Evolutionary conservation across 2,797 vertebrate genomes (phyloP).

Genomic region (Enteromius viviparus): DNA sequence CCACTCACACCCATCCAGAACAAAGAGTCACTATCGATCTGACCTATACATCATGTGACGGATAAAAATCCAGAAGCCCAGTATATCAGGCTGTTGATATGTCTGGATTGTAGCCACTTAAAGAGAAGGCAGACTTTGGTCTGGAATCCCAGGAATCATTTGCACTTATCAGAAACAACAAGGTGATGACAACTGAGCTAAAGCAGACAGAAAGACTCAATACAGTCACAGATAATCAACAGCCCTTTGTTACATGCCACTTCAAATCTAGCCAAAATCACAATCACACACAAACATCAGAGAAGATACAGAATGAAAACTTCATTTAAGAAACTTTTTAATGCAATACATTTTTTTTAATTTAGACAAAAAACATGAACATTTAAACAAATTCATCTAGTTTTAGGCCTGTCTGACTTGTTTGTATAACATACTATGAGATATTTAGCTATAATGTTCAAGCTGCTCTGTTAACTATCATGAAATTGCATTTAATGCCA

Average conservation of each 20-base stretch:
- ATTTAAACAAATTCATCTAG: not conserved
- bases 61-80: constrained; percentile 14
- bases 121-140: not conserved
- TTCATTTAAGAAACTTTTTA: not conserved
- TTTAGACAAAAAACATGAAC: not conserved
- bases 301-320: not conserved
- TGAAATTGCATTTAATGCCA: not conserved
- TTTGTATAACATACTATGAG: not conserved
- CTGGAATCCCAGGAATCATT: not conserved
- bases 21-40: constrained; percentile 42
- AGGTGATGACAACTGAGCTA: constrained; percentile 19
- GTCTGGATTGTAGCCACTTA: constrained; percentile 20
- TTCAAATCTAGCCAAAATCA: constrained; percentile 25
- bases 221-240: constrained; percentile 36
- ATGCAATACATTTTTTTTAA: not conserved
- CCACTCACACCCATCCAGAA: constrained; percentile 29
- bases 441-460: constrained; percentile 3
- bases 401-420: not conserved
- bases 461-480: not conserved
- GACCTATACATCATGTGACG: constrained; percentile 29
- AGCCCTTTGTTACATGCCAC: constrained; percentile 20
- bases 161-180: constrained; percentile 26
- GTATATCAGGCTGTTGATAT: constrained; percentile 28
- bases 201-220: constrained; percentile 29
- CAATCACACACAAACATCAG: not conserved